Conservation (phyloP, 2,888 invertebrate genomes). For the Drosophila paranaensis region DNA sequence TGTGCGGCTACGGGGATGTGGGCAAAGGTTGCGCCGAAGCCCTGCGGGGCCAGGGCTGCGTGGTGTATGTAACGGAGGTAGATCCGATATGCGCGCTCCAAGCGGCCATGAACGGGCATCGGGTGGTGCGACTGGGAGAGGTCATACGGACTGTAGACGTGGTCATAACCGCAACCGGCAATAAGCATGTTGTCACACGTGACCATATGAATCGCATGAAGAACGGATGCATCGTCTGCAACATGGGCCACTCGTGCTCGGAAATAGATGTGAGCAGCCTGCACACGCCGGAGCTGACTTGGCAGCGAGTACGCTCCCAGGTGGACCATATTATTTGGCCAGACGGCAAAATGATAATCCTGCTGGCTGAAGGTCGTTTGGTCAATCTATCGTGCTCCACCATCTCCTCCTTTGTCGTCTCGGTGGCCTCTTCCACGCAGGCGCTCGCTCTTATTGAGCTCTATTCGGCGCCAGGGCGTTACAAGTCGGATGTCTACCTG, state of each 20-base stretch:
- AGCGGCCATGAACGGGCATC: conserved; percentile 97
- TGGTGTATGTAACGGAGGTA: conserved; percentile 94
- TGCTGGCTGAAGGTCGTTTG: conserved; percentile 96
- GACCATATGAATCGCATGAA: conserved; percentile 98
- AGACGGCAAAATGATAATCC: conserved; percentile 95
- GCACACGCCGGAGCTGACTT: conserved; percentile 96
- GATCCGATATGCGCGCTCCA: conserved; percentile 99
- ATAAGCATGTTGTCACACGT: conserved; percentile 96
- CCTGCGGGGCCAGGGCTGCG: conserved; percentile 95
- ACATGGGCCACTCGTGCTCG: conserved; percentile 98
- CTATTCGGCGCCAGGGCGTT: conserved; percentile 95
- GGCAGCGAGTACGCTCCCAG: conserved; percentile 98
- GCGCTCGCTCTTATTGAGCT: conserved; percentile 98
- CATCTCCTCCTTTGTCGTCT: conserved; percentile 97
- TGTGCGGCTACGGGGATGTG: conserved; percentile 98
- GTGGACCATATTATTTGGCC: conserved; percentile 99
- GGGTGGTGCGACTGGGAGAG: conserved; percentile 96
- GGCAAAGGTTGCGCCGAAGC: conserved; percentile 98
- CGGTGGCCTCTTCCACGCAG: conserved; percentile 97
- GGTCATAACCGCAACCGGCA: conserved; percentile 97
- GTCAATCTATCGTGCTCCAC: conserved; percentile 98
- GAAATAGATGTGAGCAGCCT: conserved; percentile 97
- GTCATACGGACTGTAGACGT: conserved; percentile 96
- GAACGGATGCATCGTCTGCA: conserved; percentile 96
- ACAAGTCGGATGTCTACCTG: conserved; percentile 97